Base-by-base conservation (phyloP, 2,113 vertebrate species). In the Phoenicopterus ruber region DNA sequence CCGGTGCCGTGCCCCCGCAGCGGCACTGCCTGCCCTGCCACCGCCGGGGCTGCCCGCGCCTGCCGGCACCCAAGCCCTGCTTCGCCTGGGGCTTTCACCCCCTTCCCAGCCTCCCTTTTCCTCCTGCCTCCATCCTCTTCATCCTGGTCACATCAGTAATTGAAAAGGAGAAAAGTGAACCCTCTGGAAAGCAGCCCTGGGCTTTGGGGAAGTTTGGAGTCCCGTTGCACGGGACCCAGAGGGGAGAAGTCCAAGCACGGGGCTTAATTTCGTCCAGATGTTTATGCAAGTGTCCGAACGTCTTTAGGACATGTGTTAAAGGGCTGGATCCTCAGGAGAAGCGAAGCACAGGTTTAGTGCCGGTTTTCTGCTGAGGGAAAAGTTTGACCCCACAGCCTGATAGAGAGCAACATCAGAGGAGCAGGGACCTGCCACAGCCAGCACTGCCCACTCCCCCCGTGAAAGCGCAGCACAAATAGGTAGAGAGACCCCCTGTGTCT, bases 231-330 rank as follows among this genome's bases (percentile, higher is more conserved):
- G 8, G 63, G 55, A 67, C 9, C 46, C 62, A 1, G 54, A 29
- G 34, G 62, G 38, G 29, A 7, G 4, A 54, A n/a, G 63, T 11
- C 25, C 15, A 21, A 46, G 34, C 34, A 12, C 7, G 2, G 61
- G 44, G 24, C 6, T 62, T 2, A 20, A 32, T 40, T 24, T 8
- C 79, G 14, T 18, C 50, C 91, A 40, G 95, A 7, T 34, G 88
- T 11, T 26, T 4, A 2, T 1, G 9, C 38, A 0, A 13, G 42
- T 32, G 55, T 11, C 49, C 1, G 8, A 66, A 24, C 7, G 5
- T 1, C 73, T 44, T 4, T 1, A 5, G 63, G 59, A 31, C 16
- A 0, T 2, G 16, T 0, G 42, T 13, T 22, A 0, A 4, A 10
- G 61, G 32, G 59, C 5, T 2, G 44, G 18, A 5, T 9, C 13